Evolutionary conservation across 2,797 vertebrate species (phyloP).

Genomic region (Arnoldichthys spilopterus): DNA sequence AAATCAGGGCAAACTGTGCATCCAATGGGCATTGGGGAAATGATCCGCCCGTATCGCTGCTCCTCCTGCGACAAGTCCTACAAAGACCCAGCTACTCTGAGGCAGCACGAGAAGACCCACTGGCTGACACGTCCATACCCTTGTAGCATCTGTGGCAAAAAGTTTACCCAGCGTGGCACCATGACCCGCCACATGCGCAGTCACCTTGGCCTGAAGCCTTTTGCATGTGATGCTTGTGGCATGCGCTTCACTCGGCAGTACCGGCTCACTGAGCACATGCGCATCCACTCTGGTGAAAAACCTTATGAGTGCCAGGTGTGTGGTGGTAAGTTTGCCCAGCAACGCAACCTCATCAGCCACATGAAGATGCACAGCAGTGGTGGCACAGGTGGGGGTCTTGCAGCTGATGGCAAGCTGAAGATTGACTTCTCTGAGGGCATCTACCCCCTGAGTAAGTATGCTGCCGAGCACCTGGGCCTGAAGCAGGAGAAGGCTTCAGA

Average conservation of each 20-base stretch:
- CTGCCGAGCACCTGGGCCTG: conserved; percentile 92
- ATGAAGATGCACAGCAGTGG: conserved; percentile 98
- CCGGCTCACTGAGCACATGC: conserved; percentile 98
- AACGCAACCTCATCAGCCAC: conserved; percentile 99
- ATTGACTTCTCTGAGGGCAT: conserved; percentile 94
- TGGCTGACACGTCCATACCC: conserved; percentile 98
- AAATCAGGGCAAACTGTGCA: conserved; percentile 82
- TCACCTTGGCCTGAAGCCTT: conserved; percentile 97
- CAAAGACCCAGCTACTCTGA: conserved; percentile 96
- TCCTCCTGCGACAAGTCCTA: conserved; percentile 96
- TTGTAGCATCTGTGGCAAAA: conserved; percentile 99
- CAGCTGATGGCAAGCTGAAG: conserved; percentile 90
- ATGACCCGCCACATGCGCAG: conserved; percentile 99
- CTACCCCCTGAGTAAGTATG: conserved; percentile 94
- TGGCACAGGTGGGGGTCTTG: conserved; percentile 73
- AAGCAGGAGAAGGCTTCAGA: conserved; percentile 93
- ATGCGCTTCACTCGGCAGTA: conserved; percentile 99
- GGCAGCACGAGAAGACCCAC: conserved; percentile 98
- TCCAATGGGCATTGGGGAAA: conserved; percentile 83
- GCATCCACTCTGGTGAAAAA: conserved; percentile 98
- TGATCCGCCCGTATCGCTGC: conserved; percentile 95
- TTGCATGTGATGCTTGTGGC: conserved; percentile 96
- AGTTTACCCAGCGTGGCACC: conserved; percentile 98
- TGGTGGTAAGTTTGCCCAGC: conserved; percentile 98
- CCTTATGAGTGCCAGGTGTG: conserved; percentile 99